Evolutionary conservation across 2,113 vertebrate genomes (phyloP).

Genomic region (rat (Rattus norvegicus)): DNA sequence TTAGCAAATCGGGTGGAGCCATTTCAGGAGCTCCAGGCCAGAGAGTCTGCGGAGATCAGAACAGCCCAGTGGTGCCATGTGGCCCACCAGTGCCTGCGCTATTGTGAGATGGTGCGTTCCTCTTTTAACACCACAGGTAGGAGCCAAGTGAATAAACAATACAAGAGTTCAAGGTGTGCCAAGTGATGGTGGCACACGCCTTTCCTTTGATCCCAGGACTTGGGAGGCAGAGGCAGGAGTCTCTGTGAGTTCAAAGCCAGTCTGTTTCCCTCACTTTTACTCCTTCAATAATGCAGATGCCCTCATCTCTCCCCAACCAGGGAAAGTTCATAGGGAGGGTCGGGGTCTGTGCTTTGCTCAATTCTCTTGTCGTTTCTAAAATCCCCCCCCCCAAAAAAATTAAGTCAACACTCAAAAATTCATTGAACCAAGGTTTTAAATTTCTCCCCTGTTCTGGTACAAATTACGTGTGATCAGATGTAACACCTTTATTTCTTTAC

Average conservation of each 20-base stretch:
- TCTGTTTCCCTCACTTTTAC: not conserved
- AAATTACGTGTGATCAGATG: not conserved
- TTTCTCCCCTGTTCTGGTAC: not conserved
- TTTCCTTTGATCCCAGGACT: not conserved
- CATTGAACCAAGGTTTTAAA: not conserved
- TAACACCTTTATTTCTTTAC: not conserved
- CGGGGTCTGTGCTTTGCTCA: not conserved
- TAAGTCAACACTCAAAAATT: not conserved
- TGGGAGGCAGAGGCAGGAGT: not conserved
- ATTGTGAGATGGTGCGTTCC: no score
- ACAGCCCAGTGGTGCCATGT: no score
- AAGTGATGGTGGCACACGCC: not conserved
- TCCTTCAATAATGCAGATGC: not conserved
- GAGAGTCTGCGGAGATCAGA: no score
- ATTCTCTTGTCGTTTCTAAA: not conserved
- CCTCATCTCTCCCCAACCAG: not conserved
- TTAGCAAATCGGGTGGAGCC: no score
- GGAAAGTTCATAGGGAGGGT: not conserved
- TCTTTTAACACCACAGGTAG: not conserved
- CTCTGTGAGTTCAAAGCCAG: not conserved
- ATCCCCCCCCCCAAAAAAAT: not conserved
- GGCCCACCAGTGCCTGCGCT: no score
- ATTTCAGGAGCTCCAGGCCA: no score
- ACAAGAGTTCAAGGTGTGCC: not conserved
- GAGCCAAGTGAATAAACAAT: not conserved